These are phyloP conservation scores for Melanotaenia nigrans DNA, from an alignment of 2,797 vertebrate species.

Conservation along the genomic window DNA sequence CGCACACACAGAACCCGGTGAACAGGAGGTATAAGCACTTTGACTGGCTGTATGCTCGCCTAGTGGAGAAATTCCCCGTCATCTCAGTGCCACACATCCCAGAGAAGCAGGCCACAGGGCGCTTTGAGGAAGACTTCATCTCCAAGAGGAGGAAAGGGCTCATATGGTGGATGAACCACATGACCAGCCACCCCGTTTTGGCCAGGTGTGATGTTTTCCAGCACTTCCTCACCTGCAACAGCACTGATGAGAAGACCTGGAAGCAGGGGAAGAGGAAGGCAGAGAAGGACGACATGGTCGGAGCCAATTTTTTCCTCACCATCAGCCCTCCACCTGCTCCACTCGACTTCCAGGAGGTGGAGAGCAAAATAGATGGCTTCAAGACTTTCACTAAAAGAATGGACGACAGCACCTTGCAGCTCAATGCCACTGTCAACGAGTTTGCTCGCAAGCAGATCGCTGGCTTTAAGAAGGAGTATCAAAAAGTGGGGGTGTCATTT, in stretches of 20 bases:
- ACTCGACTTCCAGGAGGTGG: slow-evolving; percentile 95
- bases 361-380: slow-evolving; percentile 95
- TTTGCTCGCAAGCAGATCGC: slow-evolving; percentile 96
- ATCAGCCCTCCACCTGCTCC: slow-evolving; percentile 87
- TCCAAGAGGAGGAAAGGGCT: slow-evolving; percentile 95
- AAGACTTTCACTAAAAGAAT: slow-evolving; percentile 96
- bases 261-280: slow-evolving; percentile 97
- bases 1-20: slow-evolving; percentile 90
- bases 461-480: slow-evolving; percentile 98
- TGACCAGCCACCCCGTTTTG: slow-evolving; percentile 96
- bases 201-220: slow-evolving; percentile 95
- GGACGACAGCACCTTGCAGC: slow-evolving; percentile 93
- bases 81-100: slow-evolving; percentile 97
- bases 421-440: slow-evolving; percentile 90
- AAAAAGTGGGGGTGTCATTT: slow-evolving; percentile 95
- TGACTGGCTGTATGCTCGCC: slow-evolving; percentile 94
- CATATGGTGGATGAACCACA: slow-evolving; percentile 99
- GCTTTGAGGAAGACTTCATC: slow-evolving; percentile 99
- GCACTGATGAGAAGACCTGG: slow-evolving; percentile 95
- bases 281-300: slow-evolving; percentile 97
- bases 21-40: slow-evolving; percentile 98
- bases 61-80: slow-evolving; percentile 96
- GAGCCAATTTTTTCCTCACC: slow-evolving; percentile 97
- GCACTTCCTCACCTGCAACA: slow-evolving; percentile 95
- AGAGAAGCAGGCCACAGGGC: slow-evolving; percentile 97